Evolutionary conservation across 1,140 invertebrate genomes (phyloP), one percentile per base, ranked within the genome.

Genomic region (Phymorhynchus buccinoides): DNA sequence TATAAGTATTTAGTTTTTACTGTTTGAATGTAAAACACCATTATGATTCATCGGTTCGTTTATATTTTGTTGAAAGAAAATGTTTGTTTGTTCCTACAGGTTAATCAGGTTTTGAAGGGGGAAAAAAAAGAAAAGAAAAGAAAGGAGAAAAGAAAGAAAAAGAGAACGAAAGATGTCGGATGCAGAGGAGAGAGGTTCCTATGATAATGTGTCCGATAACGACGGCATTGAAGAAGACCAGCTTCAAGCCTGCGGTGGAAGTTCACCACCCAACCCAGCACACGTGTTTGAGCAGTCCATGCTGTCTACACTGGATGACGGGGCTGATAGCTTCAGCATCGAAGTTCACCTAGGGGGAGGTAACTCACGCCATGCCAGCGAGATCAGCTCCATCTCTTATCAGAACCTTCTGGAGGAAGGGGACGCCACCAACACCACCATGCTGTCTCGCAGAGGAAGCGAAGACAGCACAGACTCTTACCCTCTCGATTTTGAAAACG

Each of bases 281-380:
- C 81, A 83, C 18, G 22, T 30, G n/a, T 83, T 66, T 32, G 81
- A 83, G 27, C 81, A 83, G 81, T 83, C 81, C 30, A 30, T 83
- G n/a, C 18, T 62, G 4, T 73, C 81, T 4, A 71, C 56, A 9
- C 32, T 88, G 48, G 87, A 87, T 84, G 88, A 88, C 80, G 80
- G 88, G 83, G 89, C 84, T 39, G 91, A 92, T 80, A 92, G 91
- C 84, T 77, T 92, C 44, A 92, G 91, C 77, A 89, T 92, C 87
- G 92, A 92, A 86, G 92, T 93, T 14, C 89, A 92, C 52, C 88
- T 93, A 79, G 91, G 92, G 71, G 92, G 92, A 44, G 89, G 89
- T 62, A 89, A 88, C 86, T 92, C 92, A 22, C 87, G 91, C 32
- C 91, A 91, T 78, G 89, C 91, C n/a, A 92, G 91, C 89, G 92